Evolutionary conservation across 1,140 invertebrate genomes (phyloP).

Genomic region (Plectrocnemia conspersa): DNA sequence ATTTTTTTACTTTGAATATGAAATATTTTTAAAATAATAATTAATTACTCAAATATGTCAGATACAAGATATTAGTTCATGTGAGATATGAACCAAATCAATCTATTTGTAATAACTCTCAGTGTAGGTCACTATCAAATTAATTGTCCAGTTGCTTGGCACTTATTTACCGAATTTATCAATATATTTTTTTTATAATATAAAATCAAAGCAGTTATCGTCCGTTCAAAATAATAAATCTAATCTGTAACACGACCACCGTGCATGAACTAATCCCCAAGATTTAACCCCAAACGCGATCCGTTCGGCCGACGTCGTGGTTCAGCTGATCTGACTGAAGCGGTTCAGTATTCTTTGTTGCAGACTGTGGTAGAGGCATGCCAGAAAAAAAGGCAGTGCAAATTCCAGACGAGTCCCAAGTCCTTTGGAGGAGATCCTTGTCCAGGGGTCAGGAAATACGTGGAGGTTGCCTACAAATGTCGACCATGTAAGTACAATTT

Average conservation of each 20-base stretch:
- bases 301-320: neutral
- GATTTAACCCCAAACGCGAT: constrained; percentile 3
- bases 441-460: constrained; percentile 78
- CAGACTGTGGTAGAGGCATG: constrained; percentile 89
- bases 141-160: too few species aligned
- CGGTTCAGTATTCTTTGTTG: constrained; percentile 77
- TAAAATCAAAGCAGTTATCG: too few species aligned
- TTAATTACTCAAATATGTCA: too few species aligned
- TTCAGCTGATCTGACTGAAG: constrained; percentile 50
- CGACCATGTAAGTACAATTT: constrained; percentile 80
- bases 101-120: too few species aligned
- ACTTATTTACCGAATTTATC: too few species aligned
- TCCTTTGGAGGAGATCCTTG: constrained; percentile 83
- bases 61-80: too few species aligned
- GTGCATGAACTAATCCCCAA: neutral
- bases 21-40: too few species aligned
- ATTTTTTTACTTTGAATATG: too few species aligned
- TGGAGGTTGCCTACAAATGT: constrained; percentile 91
- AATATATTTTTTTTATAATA: too few species aligned
- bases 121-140: too few species aligned
- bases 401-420: constrained; percentile 75
- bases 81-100: too few species aligned
- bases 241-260: neutral
- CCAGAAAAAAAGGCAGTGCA: constrained; percentile 84
- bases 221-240: constrained; percentile 1